Evolutionary conservation across 1,140 invertebrate species (phyloP).

Genomic region (Drosophila nasuta): DNA sequence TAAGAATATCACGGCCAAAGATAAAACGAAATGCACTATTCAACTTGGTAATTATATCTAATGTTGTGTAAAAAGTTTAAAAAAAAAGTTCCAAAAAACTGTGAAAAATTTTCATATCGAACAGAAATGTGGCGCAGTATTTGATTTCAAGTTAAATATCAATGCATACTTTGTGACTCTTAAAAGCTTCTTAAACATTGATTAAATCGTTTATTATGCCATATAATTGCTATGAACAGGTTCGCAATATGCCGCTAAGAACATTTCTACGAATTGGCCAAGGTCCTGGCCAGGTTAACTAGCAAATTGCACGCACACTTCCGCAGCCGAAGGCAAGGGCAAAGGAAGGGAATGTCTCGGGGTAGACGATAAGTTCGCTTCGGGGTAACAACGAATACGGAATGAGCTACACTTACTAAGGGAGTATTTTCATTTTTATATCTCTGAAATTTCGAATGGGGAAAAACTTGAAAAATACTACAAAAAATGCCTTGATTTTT

Average conservation of each 20-base stretch:
- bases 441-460: too few species aligned
- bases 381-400: not conserved
- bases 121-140: constrained; percentile 19
- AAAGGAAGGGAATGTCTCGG: not conserved
- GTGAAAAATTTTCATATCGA: constrained; percentile 28
- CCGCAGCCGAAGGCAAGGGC: not conserved
- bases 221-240: constrained; percentile 29
- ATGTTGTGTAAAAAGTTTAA: constrained; percentile 11
- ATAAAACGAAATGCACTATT: not conserved
- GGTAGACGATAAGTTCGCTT: not conserved
- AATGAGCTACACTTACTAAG: not conserved
- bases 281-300: constrained; percentile 64
- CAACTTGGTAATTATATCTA: not conserved
- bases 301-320: constrained; percentile 68
- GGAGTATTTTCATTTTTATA: too few species aligned
- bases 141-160: constrained; percentile 26
- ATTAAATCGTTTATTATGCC: constrained; percentile 48
- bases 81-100: constrained; percentile 17
- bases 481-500: too few species aligned
- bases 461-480: too few species aligned
- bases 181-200: constrained; percentile 32
- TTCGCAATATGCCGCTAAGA: constrained; percentile 58
- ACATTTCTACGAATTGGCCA: constrained; percentile 67
- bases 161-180: constrained; percentile 18
- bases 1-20: not conserved